Percentiles rank a stretch among this genome's conserved stretches.
Conservation (phyloP, 1,140 invertebrate genomes). For the Mactra quadrangularis region DNA sequence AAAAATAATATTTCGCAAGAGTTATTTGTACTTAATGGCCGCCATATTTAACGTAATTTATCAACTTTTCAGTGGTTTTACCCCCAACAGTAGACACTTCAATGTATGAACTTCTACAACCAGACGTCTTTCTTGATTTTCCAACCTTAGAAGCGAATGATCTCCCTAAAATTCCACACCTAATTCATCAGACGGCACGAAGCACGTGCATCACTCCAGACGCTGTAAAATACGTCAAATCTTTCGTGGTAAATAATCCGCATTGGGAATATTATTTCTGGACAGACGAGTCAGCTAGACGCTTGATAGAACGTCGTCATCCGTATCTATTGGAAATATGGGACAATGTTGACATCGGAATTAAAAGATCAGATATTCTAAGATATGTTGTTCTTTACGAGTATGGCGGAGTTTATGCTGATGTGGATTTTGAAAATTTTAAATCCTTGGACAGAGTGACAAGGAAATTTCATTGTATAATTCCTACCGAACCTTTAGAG, state of each 20-base stretch:
- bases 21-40: too few relatives aligned
- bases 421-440: constrained; percentile 75
- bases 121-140: constrained; percentile 3
- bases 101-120: neutral
- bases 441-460: constrained; percentile 65
- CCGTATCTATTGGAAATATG: neutral
- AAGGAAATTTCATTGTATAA: constrained; percentile 70
- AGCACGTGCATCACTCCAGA: neutral
- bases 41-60: too few relatives aligned
- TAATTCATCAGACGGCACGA: constrained; percentile 17
- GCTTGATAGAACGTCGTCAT: neutral
- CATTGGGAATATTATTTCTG: constrained; percentile 42
- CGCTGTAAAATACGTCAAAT: neutral
- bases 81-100: too few relatives aligned
- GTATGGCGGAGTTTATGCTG: constrained; percentile 76
- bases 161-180: neutral
- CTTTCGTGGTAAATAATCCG: neutral
- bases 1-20: too few relatives aligned
- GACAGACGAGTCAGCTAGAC: constrained; percentile 8
- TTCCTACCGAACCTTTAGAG: constrained; percentile 75
- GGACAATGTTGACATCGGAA: neutral
- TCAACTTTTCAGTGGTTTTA: too few relatives aligned
- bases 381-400: constrained; percentile 76
- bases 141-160: neutral
- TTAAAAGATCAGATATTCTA: constrained; percentile 57